Conservation (phyloP, 1,140 invertebrate species). For the Protaetia brevitarsis region DNA sequence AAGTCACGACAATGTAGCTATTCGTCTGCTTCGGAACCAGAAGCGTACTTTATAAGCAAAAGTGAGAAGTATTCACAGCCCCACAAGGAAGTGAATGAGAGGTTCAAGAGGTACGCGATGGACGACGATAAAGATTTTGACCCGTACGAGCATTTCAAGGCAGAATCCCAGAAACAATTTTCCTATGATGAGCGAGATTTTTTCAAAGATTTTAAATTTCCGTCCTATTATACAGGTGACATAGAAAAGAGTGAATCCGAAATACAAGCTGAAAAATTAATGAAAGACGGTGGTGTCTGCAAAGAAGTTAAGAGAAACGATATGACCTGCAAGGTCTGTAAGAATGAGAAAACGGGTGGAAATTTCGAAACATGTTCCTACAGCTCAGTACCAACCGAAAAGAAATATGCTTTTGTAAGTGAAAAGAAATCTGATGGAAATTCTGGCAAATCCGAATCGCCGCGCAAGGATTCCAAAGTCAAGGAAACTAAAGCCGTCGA, state of each 20-base stretch:
- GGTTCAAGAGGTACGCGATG: conserved; percentile 37
- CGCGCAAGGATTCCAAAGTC: conserved; percentile 26
- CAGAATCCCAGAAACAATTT: conserved; percentile 35
- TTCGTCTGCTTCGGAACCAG: conserved; percentile 41
- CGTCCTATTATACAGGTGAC: conserved; percentile 33
- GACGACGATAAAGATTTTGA: conserved; percentile 32
- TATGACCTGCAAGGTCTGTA: conserved; percentile 65
- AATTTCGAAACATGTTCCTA: conserved; percentile 71
- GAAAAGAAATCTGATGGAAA: conserved; percentile 58
- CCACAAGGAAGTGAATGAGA: conserved; percentile 27
- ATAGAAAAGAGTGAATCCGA: conserved; percentile 50
- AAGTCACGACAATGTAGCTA: conserved; percentile 54
- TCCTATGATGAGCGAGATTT: conserved; percentile 34
- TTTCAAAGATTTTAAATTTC: conserved; percentile 34
- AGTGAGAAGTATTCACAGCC: conserved; percentile 40
- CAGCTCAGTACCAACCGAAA: conserved; percentile 63
- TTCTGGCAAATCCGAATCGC: conserved; percentile 26
- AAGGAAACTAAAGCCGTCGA: not conserved
- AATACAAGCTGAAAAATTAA: conserved; percentile 55
- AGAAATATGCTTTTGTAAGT: conserved; percentile 65
- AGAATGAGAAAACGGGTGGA: conserved; percentile 63
- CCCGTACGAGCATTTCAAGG: conserved; percentile 41
- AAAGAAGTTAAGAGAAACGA: conserved; percentile 60
- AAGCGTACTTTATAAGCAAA: conserved; percentile 43
- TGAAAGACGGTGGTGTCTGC: conserved; percentile 60